Percentiles rank a stretch among this genome's conserved stretches.
These are phyloP conservation scores for Melanchra persicariae DNA, from an alignment of 2,888 invertebrate genomes.

Conservation along the genomic window DNA sequence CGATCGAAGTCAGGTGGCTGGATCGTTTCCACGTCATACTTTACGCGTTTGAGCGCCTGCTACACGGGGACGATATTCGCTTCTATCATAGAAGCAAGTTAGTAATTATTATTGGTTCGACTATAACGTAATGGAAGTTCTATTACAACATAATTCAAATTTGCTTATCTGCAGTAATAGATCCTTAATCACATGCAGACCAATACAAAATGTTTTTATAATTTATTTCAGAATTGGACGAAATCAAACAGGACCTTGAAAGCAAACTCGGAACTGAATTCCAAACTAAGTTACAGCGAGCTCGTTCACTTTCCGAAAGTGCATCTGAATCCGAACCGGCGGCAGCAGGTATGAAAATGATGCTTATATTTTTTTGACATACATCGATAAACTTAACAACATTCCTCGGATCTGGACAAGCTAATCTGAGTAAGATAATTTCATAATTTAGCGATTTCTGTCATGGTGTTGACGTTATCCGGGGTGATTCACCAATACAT, in stretches of 20 bases:
- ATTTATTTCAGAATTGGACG: constrained; percentile 84
- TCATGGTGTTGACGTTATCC: background rate
- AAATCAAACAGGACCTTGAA: constrained; percentile 94
- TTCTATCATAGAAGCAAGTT: background rate
- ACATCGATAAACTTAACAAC: background rate
- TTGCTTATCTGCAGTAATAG: background rate
- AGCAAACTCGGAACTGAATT: constrained; percentile 93
- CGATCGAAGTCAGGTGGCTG: background rate
- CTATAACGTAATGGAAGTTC: background rate
- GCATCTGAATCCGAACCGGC: constrained; percentile 92
- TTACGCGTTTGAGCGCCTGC: too few relatives aligned
- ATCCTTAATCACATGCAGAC: too few relatives aligned
- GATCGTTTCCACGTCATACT: background rate
- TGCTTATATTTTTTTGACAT: background rate
- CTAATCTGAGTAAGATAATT: background rate
- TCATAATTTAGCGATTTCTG: background rate
- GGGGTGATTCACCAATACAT: background rate
- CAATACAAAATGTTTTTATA: background rate
- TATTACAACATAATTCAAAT: background rate
- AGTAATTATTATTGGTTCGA: background rate
- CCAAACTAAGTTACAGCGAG: constrained; percentile 92
- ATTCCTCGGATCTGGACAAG: background rate
- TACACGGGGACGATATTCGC: background rate
- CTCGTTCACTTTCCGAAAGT: constrained; percentile 94
- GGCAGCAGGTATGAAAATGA: constrained; percentile 75